phyloP scores from a whole-genome alignment of 1,140 invertebrate species.

The Leptoteleia sp. region DNA sequence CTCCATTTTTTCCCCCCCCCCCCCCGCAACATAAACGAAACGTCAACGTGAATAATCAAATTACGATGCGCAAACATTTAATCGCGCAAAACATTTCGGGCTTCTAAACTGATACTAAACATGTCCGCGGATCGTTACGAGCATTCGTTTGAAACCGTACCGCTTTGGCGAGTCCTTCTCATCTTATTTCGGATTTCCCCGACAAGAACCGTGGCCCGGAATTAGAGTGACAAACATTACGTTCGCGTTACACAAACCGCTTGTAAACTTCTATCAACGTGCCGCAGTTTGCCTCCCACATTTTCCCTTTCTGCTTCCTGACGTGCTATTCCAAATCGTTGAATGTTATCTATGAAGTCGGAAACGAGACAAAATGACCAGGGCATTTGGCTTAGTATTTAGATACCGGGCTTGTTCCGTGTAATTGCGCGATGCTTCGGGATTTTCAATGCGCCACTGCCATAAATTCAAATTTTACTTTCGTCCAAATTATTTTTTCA shows the following conservation, averaged over 20 bases:
- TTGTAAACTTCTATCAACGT: slow-evolving; percentile 30
- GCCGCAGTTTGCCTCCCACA: slow-evolving; percentile 26
- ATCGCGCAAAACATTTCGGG: slow-evolving; percentile 17
- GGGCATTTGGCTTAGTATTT: too few species aligned
- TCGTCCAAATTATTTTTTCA: too few species aligned
- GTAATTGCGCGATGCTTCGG: too few species aligned
- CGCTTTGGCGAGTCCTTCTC: slow-evolving; percentile 18
- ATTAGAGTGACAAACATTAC: slow-evolving; percentile 46
- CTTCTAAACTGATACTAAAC: slow-evolving; percentile 20
- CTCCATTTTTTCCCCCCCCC: too few species aligned
- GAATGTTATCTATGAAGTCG: too few species aligned
- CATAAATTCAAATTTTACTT: too few species aligned
- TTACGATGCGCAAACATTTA: slow-evolving; percentile 15
- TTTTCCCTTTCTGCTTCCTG: too few species aligned
- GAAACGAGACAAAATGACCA: too few species aligned
- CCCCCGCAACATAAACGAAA: too few species aligned
- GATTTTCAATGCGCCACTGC: too few species aligned
- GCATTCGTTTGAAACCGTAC: slow-evolving; percentile 25
- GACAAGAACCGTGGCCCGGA: slow-evolving; percentile 15
- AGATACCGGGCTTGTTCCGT: too few species aligned
- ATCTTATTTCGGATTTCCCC: slow-evolving; percentile 25
- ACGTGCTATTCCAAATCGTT: too few species aligned
- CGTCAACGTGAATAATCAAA: slow-evolving; percentile 18
- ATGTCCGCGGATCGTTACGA: slow-evolving; percentile 13
- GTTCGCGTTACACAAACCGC: slow-evolving; percentile 26